A percentile compares a stretch with the other conserved stretches of the same genome.
Conservation (phyloP, 2,113 vertebrate species). For the Colistium nudipinnis region DNA sequence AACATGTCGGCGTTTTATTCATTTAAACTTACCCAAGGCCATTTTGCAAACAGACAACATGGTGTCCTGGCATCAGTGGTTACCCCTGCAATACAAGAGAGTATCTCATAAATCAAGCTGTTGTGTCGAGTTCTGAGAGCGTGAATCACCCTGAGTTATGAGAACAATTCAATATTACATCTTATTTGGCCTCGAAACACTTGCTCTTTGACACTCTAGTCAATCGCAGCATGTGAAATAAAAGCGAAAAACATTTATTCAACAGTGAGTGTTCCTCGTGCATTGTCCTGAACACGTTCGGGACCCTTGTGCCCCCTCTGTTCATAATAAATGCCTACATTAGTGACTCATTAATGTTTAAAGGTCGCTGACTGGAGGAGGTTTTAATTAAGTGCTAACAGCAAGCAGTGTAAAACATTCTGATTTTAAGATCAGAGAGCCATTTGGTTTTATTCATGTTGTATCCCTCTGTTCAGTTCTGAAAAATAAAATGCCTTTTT, state of each 20-base stretch:
- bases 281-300: constrained; percentile 23
- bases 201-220: constrained; percentile 1
- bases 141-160: neutral
- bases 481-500: too few species aligned
- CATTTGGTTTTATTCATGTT: too few species aligned
- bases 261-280: constrained; percentile 26
- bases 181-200: neutral
- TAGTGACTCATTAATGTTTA: constrained; percentile 51
- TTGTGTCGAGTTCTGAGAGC: too few species aligned
- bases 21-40: too few species aligned
- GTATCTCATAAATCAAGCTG: too few species aligned
- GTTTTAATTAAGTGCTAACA: constrained; percentile 45
- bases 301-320: neutral
- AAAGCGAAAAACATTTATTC: constrained; percentile 20
- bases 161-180: neutral
- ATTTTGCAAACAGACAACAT: neutral
- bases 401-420: constrained; percentile 3
- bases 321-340: constrained; percentile 22
- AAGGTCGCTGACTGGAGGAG: constrained; percentile 47
- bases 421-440: constrained; percentile 18
- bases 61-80: neutral
- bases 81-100: neutral
- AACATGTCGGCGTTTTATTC: too few species aligned
- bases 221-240: neutral
- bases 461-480: too few species aligned